Evolutionary conservation across 1,140 invertebrate genomes (phyloP).

Genomic region (Drosophila kanapiae): DNA sequence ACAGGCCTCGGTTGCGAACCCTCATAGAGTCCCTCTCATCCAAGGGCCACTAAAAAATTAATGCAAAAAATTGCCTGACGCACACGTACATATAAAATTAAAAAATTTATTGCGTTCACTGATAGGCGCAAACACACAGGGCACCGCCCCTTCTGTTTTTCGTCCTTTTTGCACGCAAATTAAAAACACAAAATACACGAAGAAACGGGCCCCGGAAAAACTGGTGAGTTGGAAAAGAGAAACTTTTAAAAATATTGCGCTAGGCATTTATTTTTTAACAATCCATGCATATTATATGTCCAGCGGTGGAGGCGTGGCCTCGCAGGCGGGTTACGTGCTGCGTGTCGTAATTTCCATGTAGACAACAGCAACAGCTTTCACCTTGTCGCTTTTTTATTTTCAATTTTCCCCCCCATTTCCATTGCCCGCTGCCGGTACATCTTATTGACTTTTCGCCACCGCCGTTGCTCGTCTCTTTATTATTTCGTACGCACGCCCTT

Average conservation of each 20-base stretch:
- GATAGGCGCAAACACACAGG: slow-evolving; percentile 61
- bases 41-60: slow-evolving; percentile 76
- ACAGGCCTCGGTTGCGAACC: neutral
- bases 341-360: slow-evolving; percentile 76
- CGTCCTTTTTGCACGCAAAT: slow-evolving; percentile 44
- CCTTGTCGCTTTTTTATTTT: slow-evolving; percentile 77
- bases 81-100: slow-evolving; percentile 65
- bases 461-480: neutral
- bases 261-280: slow-evolving; percentile 78
- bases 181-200: slow-evolving; percentile 62
- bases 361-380: slow-evolving; percentile 65
- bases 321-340: slow-evolving; percentile 33
- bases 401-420: slow-evolving; percentile 65
- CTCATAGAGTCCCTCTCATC: slow-evolving; percentile 15
- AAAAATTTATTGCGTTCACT: slow-evolving; percentile 81
- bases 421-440: slow-evolving; percentile 12
- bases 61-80: slow-evolving; percentile 66
- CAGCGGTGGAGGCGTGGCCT: slow-evolving; percentile 21
- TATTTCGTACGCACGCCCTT: neutral
- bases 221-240: slow-evolving; percentile 20
- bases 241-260: slow-evolving; percentile 72
- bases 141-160: slow-evolving; percentile 9
- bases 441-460: slow-evolving; percentile 39
- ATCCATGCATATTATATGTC: slow-evolving; percentile 76
- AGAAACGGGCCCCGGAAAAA: slow-evolving; percentile 15